phyloP scores from a whole-genome alignment of 2,888 invertebrate species.

The Microplitis manilae region DNA sequence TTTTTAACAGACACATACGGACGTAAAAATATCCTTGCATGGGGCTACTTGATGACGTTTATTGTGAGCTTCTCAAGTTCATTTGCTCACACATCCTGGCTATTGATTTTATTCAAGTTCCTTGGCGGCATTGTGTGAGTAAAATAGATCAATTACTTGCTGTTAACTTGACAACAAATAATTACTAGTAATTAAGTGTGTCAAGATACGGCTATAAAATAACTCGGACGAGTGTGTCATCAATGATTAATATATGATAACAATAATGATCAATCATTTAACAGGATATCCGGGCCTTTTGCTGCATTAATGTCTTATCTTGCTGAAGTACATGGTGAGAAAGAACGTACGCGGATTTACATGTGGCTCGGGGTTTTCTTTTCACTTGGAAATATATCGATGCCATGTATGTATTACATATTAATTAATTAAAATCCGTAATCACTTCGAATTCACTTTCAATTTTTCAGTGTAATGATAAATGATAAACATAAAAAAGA shows the following conservation, averaged over 20 bases:
- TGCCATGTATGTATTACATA: conserved; percentile 74
- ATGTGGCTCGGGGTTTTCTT: conserved; percentile 68
- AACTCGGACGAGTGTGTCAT: neutral
- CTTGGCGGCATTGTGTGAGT: conserved; percentile 67
- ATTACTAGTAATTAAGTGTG: neutral
- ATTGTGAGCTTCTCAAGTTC: conserved; percentile 61
- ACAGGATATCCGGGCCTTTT: conserved; percentile 66
- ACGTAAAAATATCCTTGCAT: conserved; percentile 64
- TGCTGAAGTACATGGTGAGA: conserved; percentile 65
- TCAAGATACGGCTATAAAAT: neutral
- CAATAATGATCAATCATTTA: conserved; percentile 23
- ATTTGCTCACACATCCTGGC: conserved; percentile 64
- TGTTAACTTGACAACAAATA: neutral
- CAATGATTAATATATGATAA: neutral
- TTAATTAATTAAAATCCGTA: neutral
- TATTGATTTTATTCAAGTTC: conserved; percentile 66
- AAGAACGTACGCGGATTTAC: conserved; percentile 62
- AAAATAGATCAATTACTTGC: conserved; percentile 15
- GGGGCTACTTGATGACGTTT: conserved; percentile 63
- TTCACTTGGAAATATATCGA: conserved; percentile 66
- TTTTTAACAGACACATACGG: conserved; percentile 67
- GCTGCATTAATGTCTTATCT: conserved; percentile 67
- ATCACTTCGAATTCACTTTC: too few relatives aligned
- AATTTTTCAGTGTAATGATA: too few relatives aligned
- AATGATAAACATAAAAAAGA: too few relatives aligned